Percentiles rank a stretch among this genome's conserved stretches.
Conservation (phyloP, 2,888 invertebrate species). For the Drosophila lacicola region DNA sequence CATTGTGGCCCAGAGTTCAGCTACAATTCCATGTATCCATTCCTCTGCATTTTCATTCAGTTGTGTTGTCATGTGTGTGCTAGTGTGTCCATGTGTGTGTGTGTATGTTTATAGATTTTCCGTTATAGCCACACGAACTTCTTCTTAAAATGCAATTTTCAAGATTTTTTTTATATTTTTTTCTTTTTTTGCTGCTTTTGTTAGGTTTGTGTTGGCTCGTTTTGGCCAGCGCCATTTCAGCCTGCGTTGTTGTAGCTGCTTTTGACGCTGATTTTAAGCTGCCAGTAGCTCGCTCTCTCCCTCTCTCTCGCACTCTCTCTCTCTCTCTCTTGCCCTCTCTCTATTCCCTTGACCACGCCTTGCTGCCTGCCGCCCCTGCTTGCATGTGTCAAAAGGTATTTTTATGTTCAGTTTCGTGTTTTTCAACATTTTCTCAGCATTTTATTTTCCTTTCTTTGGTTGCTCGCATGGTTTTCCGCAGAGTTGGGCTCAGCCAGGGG, state of each 20-base stretch:
- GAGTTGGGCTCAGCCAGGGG: conserved; percentile 3
- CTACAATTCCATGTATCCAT: conserved; percentile 48
- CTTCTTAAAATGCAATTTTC: conserved; percentile 83
- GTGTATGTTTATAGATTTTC: conserved; percentile 72
- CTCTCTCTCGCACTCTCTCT: background rate
- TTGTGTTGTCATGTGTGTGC: conserved; percentile 15
- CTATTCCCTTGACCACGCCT: conserved; percentile 47
- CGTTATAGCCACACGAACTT: conserved; percentile 78
- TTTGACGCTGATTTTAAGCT: conserved; percentile 74
- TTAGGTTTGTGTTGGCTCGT: conserved; percentile 30
- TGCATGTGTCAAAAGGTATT: conserved; percentile 82
- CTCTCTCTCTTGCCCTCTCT: background rate
- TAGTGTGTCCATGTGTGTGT: conserved; percentile 19
- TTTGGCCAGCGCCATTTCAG: conserved; percentile 61
- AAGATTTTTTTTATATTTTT: conserved; percentile 58
- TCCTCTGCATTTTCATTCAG: conserved; percentile 43
- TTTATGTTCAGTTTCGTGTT: conserved; percentile 79
- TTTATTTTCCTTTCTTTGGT: conserved; percentile 62
- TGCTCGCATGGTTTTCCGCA: conserved; percentile 26
- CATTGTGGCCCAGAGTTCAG: conserved; percentile 54
- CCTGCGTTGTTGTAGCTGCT: conserved; percentile 46
- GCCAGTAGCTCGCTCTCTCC: conserved; percentile 14
- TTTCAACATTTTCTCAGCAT: conserved; percentile 71
- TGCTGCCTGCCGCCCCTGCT: conserved; percentile 37
- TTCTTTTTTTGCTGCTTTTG: conserved; percentile 8